phyloP scores from a whole-genome alignment of 1,140 invertebrate genomes.

The Archegozetes longisetosus region DNA sequence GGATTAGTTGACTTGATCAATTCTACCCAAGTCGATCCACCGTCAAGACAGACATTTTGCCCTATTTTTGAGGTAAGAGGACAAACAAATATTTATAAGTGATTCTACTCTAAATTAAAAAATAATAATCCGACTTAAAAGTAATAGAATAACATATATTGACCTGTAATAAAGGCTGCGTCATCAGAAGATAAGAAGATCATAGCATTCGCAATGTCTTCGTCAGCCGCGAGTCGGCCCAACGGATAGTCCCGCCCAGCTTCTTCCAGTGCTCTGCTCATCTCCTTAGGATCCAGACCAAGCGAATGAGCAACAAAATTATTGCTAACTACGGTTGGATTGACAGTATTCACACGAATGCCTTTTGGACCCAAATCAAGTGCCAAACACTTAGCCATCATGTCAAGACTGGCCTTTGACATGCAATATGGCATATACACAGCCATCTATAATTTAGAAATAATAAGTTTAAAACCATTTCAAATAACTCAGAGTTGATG shows the following conservation, averaged over 20 bases:
- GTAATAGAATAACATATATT: too few relatives aligned
- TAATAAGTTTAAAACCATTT: background rate
- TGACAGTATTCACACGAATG: background rate
- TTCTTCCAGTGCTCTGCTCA: background rate
- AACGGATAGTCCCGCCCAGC: background rate
- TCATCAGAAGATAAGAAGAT: conserved; percentile 64
- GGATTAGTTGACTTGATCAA: too few relatives aligned
- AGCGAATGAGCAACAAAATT: conserved; percentile 1
- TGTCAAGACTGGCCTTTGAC: conserved; percentile 27
- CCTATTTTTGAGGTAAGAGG: too few relatives aligned
- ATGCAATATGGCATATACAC: conserved; percentile 25
- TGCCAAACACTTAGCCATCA: conserved; percentile 29
- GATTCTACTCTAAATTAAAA: too few relatives aligned
- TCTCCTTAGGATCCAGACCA: background rate
- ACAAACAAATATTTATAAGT: too few relatives aligned
- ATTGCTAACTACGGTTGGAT: background rate
- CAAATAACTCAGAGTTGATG: background rate
- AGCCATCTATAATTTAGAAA: background rate
- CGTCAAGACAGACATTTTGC: conserved; percentile 58
- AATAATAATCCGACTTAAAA: too few relatives aligned
- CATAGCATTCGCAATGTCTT: conserved; percentile 62
- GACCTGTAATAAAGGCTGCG: conserved; percentile 64
- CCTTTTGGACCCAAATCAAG: conserved; percentile 27
- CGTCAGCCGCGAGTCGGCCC: conserved; percentile 23
- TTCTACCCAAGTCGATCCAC: conserved; percentile 37